A percentile compares a stretch with the other conserved stretches of the same genome.
phyloP scores from a whole-genome alignment of 1,140 invertebrate species.

The Formica exsecta region DNA sequence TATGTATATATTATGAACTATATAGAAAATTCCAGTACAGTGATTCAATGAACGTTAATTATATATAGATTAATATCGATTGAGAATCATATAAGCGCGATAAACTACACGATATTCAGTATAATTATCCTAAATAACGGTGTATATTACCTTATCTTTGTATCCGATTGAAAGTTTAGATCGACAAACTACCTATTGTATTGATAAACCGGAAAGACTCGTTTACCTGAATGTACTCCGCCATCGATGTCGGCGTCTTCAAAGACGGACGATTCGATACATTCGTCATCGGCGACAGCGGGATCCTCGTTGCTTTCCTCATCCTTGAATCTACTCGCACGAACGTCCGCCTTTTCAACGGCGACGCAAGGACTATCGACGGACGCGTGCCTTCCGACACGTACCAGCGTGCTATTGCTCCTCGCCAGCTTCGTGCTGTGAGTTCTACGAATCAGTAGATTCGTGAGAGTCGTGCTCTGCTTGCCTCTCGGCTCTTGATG shows the following conservation, averaged over 20 bases:
- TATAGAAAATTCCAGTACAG: background rate
- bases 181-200: background rate
- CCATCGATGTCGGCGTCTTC: slow-evolving; percentile 87
- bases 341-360: slow-evolving; percentile 62
- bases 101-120: background rate
- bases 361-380: slow-evolving; percentile 65
- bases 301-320: slow-evolving; percentile 68
- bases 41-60: slow-evolving; percentile 15
- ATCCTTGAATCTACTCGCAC: slow-evolving; percentile 57
- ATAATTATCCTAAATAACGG: slow-evolving; percentile 14
- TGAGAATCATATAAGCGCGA: background rate
- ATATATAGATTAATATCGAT: background rate
- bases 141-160: background rate
- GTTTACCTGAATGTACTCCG: slow-evolving; percentile 72
- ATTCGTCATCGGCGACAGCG: slow-evolving; percentile 72
- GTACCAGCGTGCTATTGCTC: slow-evolving; percentile 86
- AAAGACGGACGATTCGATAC: slow-evolving; percentile 77
- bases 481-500: slow-evolving; percentile 63
- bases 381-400: slow-evolving; percentile 69
- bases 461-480: slow-evolving; percentile 78
- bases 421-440: slow-evolving; percentile 91
- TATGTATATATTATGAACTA: background rate
- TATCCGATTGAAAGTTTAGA: background rate
- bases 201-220: slow-evolving; percentile 18
- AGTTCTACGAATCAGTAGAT: slow-evolving; percentile 88